These are phyloP conservation scores for Gadus chalcogrammus DNA, from an alignment of 2,113 vertebrate genomes.

Conservation along the genomic window DNA sequence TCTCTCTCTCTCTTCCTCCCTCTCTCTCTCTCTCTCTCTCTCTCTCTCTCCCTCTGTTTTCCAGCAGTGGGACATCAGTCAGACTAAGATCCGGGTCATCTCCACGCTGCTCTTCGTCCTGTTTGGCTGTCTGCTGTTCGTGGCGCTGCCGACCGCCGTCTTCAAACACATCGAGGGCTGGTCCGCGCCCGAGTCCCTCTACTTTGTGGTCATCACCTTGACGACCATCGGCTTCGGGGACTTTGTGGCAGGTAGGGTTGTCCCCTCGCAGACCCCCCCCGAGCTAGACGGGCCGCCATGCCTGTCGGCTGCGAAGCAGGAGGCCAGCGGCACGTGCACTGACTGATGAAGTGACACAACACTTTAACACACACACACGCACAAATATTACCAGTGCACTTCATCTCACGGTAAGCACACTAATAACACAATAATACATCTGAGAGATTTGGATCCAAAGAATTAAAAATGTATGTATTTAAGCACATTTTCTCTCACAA, in stretches of 20 bases:
- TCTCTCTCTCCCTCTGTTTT: neutral
- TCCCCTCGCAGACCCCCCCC: too few species aligned
- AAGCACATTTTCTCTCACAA: too few species aligned
- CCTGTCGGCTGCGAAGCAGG: too few species aligned
- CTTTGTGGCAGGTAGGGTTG: slow-evolving; percentile 87
- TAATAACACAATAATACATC: too few species aligned
- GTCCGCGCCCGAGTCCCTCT: slow-evolving; percentile 89
- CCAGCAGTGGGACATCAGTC: slow-evolving; percentile 91
- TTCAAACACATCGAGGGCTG: slow-evolving; percentile 93
- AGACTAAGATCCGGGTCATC: slow-evolving; percentile 94
- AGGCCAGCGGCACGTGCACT: too few species aligned
- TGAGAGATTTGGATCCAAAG: too few species aligned
- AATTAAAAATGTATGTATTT: too few species aligned
- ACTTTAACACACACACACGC: too few species aligned
- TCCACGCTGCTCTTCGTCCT: slow-evolving; percentile 94
- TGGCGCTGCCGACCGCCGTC: slow-evolving; percentile 77
- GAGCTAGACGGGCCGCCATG: too few species aligned
- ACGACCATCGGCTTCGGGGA: slow-evolving; percentile 89
- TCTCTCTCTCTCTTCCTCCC: neutral
- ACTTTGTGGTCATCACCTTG: slow-evolving; percentile 87
- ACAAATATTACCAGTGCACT: too few species aligned
- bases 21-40: slow-evolving; percentile 5
- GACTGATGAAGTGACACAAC: neutral
- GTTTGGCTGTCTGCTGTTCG: slow-evolving; percentile 91
- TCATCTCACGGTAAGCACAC: too few species aligned